phyloP scores from a whole-genome alignment of 2,113 vertebrate species.

The Nothocercus nigrocapillus region DNA sequence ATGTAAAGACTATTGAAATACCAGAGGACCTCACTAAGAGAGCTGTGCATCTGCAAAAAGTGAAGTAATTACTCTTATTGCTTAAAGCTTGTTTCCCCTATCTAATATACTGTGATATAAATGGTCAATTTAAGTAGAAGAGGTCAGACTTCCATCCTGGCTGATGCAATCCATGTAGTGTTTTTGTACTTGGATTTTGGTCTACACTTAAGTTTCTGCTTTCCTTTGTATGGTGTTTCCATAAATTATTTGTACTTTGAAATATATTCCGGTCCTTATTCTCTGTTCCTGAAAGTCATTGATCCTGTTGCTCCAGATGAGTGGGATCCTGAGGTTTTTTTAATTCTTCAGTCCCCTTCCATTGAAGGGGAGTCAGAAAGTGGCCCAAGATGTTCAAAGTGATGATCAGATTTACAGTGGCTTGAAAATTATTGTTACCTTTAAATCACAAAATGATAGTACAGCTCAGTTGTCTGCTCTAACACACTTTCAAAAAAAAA shows the following conservation, averaged over 20 bases:
- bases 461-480: not conserved
- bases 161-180: not conserved
- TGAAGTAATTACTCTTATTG: constrained; percentile 25
- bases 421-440: not conserved
- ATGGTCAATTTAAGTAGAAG: not conserved
- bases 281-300: not conserved
- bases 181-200: not conserved
- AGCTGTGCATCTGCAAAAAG: not conserved
- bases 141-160: not conserved
- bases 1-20: constrained; percentile 20
- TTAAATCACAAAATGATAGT: not conserved
- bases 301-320: not conserved
- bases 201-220: not conserved
- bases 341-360: not conserved
- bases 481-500: not conserved
- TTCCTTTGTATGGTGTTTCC: not conserved
- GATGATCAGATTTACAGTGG: not conserved
- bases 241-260: not conserved
- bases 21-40: constrained; percentile 32
- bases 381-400: not conserved
- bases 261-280: not conserved
- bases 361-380: not conserved
- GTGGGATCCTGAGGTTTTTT: not conserved
- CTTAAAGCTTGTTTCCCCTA: constrained; percentile 31
- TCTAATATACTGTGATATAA: not conserved